Conservation (phyloP, 64 coral and sea anemone genomes). For the Hydrozoanthus tunicans region DNA sequence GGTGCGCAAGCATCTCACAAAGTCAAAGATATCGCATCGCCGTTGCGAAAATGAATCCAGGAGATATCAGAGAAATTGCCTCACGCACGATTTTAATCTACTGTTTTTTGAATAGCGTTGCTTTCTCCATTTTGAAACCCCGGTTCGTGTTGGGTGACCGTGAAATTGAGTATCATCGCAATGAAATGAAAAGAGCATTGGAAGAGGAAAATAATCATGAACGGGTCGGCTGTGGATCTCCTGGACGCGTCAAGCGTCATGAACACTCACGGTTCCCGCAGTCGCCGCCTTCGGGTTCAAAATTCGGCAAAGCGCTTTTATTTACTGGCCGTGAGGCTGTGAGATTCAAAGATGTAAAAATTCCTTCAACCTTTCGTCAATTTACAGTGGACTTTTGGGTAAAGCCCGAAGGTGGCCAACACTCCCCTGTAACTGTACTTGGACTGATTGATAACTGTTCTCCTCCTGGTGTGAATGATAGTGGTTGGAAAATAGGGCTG, state of each 20-base stretch:
- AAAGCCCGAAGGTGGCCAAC: conserved; percentile 91
- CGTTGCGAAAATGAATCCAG: conserved; percentile 8
- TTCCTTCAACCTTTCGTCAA: conserved; percentile 63
- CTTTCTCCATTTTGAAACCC: conserved; percentile 11
- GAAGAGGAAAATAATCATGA: conserved; percentile 12
- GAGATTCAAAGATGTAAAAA: conserved; percentile 56
- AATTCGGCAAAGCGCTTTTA: conserved; percentile 86
- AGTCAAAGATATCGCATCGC: not conserved
- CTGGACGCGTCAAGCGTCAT: conserved; percentile 75
- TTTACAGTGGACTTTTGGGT: conserved; percentile 98
- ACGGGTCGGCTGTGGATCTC: conserved; percentile 29
- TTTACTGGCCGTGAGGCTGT: conserved; percentile 79
- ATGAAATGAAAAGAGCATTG: conserved; percentile 18
- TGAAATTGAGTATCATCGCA: not conserved
- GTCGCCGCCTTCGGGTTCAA: conserved; percentile 60
- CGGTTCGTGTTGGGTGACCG: conserved; percentile 1
- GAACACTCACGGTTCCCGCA: conserved; percentile 75
- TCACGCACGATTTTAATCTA: not conserved
- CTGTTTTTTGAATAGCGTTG: not conserved
- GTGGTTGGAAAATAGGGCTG: conserved; percentile 93
- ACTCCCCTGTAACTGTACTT: conserved; percentile 75
- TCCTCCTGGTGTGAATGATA: conserved; percentile 47
- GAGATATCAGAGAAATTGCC: not conserved
- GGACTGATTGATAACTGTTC: conserved; percentile 87
- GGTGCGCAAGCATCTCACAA: not conserved